These are phyloP conservation scores for Diorhabda carinulata DNA, from an alignment of 1,140 invertebrate species.

Conservation along the genomic window DNA sequence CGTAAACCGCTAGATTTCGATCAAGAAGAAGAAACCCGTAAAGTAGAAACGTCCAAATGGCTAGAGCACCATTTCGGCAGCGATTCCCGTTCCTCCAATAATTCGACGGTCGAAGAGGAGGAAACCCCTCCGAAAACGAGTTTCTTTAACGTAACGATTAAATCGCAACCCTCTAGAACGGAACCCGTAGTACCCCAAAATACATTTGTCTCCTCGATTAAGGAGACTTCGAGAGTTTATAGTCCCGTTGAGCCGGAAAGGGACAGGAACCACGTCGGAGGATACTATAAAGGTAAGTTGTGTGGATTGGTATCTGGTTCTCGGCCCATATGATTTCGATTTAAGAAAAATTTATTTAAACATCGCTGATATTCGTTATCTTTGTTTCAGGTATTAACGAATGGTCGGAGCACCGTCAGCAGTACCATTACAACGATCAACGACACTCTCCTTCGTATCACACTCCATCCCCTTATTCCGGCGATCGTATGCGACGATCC, in stretches of 20 bases:
- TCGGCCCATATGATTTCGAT: too few species aligned
- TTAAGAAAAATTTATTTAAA: too few species aligned
- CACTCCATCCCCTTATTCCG: conserved; percentile 45
- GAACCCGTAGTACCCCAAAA: conserved; percentile 37
- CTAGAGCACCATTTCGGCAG: conserved; percentile 85
- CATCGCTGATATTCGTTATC: background rate
- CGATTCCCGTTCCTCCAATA: conserved; percentile 73
- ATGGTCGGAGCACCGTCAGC: conserved; percentile 66
- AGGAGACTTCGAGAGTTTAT: conserved; percentile 32
- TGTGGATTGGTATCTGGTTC: background rate
- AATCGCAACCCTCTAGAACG: conserved; percentile 55
- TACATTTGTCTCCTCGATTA: conserved; percentile 29
- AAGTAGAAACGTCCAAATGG: conserved; percentile 86
- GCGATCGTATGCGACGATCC: conserved; percentile 49
- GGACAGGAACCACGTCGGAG: conserved; percentile 29
- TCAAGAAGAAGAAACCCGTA: conserved; percentile 81
- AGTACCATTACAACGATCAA: conserved; percentile 36
- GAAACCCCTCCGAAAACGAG: conserved; percentile 59
- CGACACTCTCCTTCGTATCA: conserved; percentile 36
- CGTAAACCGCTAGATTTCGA: conserved; percentile 77
- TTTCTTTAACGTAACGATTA: conserved; percentile 76
- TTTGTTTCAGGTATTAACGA: conserved; percentile 60
- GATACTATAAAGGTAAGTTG: conserved; percentile 38
- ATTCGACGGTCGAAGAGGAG: conserved; percentile 52
- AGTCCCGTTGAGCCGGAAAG: conserved; percentile 37